These are phyloP conservation scores for Masticophis lateralis DNA, from an alignment of 2,797 vertebrate species.

Conservation along the genomic window DNA sequence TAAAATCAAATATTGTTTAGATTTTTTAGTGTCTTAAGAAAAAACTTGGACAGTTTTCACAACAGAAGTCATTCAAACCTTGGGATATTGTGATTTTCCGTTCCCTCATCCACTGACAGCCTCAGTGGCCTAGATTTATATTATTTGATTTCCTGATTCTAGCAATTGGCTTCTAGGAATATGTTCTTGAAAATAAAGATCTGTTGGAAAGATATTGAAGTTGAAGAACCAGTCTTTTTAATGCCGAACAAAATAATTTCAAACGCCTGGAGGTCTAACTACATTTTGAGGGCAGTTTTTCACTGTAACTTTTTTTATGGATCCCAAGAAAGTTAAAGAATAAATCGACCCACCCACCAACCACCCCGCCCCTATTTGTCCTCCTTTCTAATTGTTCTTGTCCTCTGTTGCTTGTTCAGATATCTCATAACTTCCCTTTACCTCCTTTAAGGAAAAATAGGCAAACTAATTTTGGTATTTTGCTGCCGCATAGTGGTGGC, in stretches of 20 bases:
- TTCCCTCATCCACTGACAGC: neutral
- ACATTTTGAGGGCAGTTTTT: neutral
- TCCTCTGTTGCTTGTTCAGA: neutral
- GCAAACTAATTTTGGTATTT: neutral
- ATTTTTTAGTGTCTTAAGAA: neutral
- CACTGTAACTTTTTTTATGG: neutral
- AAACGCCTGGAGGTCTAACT: neutral
- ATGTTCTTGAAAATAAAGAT: neutral
- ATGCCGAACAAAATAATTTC: neutral
- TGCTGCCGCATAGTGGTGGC: conserved; percentile 17
- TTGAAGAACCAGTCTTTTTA: neutral
- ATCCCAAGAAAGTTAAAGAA: neutral
- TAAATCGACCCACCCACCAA: neutral
- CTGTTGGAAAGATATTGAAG: neutral
- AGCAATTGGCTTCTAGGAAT: neutral
- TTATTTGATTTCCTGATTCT: neutral
- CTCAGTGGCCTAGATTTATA: neutral
- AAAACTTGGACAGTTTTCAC: neutral
- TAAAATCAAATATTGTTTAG: neutral
- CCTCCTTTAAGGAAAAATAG: neutral
- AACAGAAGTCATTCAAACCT: neutral
- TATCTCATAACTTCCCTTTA: neutral
- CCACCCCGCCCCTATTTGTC: neutral
- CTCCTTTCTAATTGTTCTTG: neutral
- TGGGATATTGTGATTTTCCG: neutral